A percentile compares a stretch with the other conserved stretches of the same genome.
Conservation (phyloP, 2,888 invertebrate genomes). For the Archips crataeganus region DNA sequence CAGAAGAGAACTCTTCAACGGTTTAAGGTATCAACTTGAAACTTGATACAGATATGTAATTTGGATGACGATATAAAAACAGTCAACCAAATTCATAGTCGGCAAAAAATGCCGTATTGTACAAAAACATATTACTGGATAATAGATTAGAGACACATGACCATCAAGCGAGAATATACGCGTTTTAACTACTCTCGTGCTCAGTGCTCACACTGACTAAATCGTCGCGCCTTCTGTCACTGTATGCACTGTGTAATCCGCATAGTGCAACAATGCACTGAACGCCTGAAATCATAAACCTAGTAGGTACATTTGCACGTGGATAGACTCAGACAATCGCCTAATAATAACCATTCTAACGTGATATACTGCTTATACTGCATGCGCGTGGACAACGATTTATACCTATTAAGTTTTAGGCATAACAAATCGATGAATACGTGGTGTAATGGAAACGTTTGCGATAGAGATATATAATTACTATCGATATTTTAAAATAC, state of each 20-base stretch:
- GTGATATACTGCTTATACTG: conserved; percentile 24
- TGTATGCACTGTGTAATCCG: conserved; percentile 7
- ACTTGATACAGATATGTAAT: too few relatives aligned
- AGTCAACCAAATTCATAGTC: too few relatives aligned
- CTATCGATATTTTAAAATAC: neutral
- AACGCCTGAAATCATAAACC: conserved; percentile 38
- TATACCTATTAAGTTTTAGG: neutral
- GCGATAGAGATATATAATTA: neutral
- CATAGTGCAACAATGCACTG: conserved; percentile 33
- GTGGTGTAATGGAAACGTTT: neutral
- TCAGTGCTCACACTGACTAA: neutral
- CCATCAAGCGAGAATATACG: neutral
- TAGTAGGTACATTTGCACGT: conserved; percentile 54
- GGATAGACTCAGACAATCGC: conserved; percentile 53
- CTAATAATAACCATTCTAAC: conserved; percentile 51
- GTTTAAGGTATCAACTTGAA: too few relatives aligned
- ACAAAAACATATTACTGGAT: neutral
- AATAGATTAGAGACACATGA: neutral
- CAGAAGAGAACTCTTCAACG: too few relatives aligned
- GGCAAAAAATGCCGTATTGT: too few relatives aligned
- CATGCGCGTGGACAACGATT: neutral
- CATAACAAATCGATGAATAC: neutral
- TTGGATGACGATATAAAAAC: too few relatives aligned
- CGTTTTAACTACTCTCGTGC: neutral
- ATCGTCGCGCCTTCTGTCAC: conserved; percentile 24